Evolutionary conservation across 2,113 vertebrate species (phyloP).

Genomic region (Catagonus wagneri): DNA sequence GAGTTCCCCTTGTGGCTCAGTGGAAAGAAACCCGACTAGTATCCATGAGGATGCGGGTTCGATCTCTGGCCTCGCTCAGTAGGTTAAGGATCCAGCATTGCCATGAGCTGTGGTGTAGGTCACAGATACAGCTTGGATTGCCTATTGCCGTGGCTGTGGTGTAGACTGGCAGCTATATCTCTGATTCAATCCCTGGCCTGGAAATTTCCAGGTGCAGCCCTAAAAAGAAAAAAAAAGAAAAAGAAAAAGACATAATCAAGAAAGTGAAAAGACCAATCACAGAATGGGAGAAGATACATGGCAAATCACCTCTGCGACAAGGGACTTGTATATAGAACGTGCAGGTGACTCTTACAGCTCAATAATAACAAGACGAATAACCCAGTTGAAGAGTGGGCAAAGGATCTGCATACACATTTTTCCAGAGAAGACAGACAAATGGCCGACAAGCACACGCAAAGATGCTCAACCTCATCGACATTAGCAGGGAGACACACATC

Average conservation of each 20-base stretch:
- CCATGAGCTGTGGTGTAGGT: no score
- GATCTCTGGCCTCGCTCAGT: no score
- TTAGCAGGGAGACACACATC: background rate
- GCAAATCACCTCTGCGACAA: background rate
- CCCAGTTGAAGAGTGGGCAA: background rate
- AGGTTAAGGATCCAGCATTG: no score
- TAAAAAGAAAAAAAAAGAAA: no score
- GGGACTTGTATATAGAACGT: background rate
- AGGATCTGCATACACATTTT: background rate
- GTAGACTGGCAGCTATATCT: no score
- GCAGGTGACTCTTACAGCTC: background rate
- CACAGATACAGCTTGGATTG: no score
- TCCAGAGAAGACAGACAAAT: background rate
- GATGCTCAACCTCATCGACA: background rate
- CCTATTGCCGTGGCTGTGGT: no score
- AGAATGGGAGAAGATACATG: background rate
- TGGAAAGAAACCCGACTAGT: no score
- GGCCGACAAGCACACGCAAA: background rate
- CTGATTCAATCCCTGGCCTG: no score
- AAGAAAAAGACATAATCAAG: background rate
- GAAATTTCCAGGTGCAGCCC: no score
- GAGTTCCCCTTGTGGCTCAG: no score
- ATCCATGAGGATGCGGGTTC: no score
- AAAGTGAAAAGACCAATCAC: background rate
- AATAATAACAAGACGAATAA: background rate